Evolutionary conservation across 2,888 invertebrate species (phyloP).

Genomic region (Lasius fuliginosus): DNA sequence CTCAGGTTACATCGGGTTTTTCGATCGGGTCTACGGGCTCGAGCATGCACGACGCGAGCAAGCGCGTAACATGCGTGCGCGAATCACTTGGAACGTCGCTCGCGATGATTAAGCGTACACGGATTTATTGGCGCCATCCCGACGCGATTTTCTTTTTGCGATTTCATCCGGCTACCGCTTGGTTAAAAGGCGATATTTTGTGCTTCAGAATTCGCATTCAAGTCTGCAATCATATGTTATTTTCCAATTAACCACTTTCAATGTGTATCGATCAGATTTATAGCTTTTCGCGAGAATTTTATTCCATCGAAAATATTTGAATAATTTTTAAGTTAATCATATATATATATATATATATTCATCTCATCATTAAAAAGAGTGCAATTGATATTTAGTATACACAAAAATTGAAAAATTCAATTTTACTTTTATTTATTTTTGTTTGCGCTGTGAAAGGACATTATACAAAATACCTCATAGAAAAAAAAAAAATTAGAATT

Average conservation of each 20-base stretch:
- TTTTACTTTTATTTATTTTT: neutral
- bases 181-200: neutral
- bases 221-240: neutral
- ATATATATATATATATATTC: too few species aligned
- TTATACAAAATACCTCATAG: too few species aligned
- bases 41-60: neutral
- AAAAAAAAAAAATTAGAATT: neutral
- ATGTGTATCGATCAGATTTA: neutral
- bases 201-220: neutral
- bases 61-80: neutral
- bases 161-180: conserved; percentile 12
- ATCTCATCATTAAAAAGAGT: neutral
- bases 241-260: neutral
- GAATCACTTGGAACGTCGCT: neutral
- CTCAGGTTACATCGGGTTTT: conserved; percentile 38
- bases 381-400: neutral
- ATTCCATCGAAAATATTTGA: neutral
- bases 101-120: conserved; percentile 35
- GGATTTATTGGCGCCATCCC: conserved; percentile 47
- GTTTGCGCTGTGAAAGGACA: neutral
- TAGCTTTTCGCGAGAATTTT: neutral
- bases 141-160: conserved; percentile 28
- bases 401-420: neutral
- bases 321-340: neutral
- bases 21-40: conserved; percentile 12